Base-by-base conservation (phyloP, 2,797 vertebrate genomes). In the Balearica regulorum region DNA sequence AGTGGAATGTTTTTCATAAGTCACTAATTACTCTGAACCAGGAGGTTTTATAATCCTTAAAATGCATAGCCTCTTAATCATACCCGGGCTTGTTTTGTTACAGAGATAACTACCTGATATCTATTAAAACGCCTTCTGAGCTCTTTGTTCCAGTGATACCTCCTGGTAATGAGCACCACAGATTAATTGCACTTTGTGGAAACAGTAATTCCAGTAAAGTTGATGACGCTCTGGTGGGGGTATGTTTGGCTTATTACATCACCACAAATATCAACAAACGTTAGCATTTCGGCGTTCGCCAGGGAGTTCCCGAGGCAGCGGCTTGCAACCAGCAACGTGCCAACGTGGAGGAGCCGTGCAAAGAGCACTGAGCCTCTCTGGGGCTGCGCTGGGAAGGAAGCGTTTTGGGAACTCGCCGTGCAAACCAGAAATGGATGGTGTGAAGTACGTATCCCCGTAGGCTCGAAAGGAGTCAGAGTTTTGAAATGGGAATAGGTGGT, bases 211-310 rank as follows among this genome's bases (percentile, higher is more conserved):
- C 81, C 76, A 48, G 69, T 64, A 12, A 86, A 89, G 84, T 17
- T 90, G 85, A 58, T 83, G 93, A 88, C 7, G 4, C 25, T 60
- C 12, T 12, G 2, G 31, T 69, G 69, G 54, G 92, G 83, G 72
- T 69, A 43, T 87, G 82, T 94, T 95, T 91, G 76, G 37, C 60
- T 83, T 83, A 79, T 94, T 65, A 92, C 76, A 48, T 94, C 88
- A 92, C 8, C 62, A 64, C 70, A 83, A 82, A 13, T 35, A 96
- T 41, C 87, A 90, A 69, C 90, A 81, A 62, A 96, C 33, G 65
- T 44, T 86, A 84, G 83, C 21, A 28, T 92, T 96, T 78, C 0
- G 4, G 82, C 0, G 9, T 69, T 54, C 0, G 10, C 14, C 1
- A 0, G 66, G 87, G 73, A 84, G 87, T 58, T 94, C 87, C 87